Percentiles rank a stretch among this genome's conserved stretches.
Conservation (phyloP, 2,797 vertebrate species). For the Eulemur coronatus region DNA sequence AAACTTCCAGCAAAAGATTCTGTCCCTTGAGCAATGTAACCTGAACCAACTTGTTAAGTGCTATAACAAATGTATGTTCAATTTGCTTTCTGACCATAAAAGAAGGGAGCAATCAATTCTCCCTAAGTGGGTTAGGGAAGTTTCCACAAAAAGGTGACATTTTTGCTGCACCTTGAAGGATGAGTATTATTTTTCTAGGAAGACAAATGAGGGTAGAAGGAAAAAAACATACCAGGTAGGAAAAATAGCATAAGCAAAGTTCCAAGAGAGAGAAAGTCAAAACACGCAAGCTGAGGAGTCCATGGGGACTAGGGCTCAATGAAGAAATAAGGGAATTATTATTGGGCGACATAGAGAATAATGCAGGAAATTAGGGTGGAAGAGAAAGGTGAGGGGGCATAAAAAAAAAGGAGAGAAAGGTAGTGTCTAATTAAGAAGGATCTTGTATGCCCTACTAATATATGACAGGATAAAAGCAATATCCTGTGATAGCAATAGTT, state of each 20-base stretch:
- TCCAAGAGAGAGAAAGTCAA: background rate
- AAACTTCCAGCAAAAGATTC: background rate
- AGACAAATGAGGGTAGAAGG: background rate
- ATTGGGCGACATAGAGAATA: background rate
- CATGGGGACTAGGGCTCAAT: background rate
- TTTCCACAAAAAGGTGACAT: background rate
- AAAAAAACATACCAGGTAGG: background rate
- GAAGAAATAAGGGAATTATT: background rate
- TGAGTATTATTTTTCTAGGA: background rate
- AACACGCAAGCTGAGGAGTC: background rate
- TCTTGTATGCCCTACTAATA: background rate
- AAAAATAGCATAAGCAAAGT: background rate
- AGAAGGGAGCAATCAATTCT: background rate
- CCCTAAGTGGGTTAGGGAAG: background rate
- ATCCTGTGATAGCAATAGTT: background rate
- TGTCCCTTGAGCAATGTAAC: background rate
- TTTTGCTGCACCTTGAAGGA: background rate
- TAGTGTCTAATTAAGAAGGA: background rate
- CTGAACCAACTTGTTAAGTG: background rate
- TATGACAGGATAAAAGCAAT: no score
- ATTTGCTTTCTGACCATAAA: background rate
- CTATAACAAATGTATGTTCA: background rate
- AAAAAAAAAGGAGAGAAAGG: background rate
- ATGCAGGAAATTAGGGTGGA: background rate
- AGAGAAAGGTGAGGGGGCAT: background rate